Evolutionary conservation across 2,888 invertebrate genomes (phyloP).

Genomic region (Caenorhabditis drosophilae): DNA sequence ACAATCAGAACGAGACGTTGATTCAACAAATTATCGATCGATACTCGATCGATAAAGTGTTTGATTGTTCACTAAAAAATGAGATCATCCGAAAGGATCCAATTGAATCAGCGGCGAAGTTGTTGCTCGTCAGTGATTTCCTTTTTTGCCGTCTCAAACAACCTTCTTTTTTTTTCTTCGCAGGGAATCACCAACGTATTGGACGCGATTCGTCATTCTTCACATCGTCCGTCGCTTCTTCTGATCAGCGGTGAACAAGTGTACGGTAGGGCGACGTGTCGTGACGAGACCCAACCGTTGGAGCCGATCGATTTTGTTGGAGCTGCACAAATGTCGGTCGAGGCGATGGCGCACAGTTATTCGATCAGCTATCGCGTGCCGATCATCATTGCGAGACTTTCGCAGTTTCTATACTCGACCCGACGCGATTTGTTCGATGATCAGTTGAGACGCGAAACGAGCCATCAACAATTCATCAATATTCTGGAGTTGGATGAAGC

Average conservation of each 20-base stretch:
- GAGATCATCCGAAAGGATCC: slow-evolving; percentile 6
- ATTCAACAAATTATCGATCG: slow-evolving; percentile 6
- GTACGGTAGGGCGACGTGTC: slow-evolving; percentile 26
- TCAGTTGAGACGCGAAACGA: neutral
- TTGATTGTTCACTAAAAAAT: slow-evolving; percentile 21
- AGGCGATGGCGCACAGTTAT: slow-evolving; percentile 61
- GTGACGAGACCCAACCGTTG: slow-evolving; percentile 27
- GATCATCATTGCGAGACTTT: slow-evolving; percentile 47
- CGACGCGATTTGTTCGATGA: neutral
- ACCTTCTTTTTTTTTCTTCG: slow-evolving; percentile 2
- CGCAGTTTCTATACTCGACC: neutral
- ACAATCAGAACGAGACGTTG: slow-evolving; percentile 10
- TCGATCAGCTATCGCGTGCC: slow-evolving; percentile 57
- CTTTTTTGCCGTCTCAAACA: neutral
- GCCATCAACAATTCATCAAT: neutral
- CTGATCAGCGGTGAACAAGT: slow-evolving; percentile 27
- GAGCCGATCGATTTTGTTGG: slow-evolving; percentile 36
- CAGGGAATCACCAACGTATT: slow-evolving; percentile 34
- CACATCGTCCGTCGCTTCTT: slow-evolving; percentile 3
- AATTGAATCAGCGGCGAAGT: slow-evolving; percentile 10
- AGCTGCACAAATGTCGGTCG: slow-evolving; percentile 49
- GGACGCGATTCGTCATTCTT: slow-evolving; percentile 24
- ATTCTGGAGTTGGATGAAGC: neutral
- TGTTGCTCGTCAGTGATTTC: slow-evolving; percentile 17
- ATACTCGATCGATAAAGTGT: slow-evolving; percentile 7